Conservation (phyloP, 2,113 vertebrate genomes). For the Tichodroma muraria region DNA sequence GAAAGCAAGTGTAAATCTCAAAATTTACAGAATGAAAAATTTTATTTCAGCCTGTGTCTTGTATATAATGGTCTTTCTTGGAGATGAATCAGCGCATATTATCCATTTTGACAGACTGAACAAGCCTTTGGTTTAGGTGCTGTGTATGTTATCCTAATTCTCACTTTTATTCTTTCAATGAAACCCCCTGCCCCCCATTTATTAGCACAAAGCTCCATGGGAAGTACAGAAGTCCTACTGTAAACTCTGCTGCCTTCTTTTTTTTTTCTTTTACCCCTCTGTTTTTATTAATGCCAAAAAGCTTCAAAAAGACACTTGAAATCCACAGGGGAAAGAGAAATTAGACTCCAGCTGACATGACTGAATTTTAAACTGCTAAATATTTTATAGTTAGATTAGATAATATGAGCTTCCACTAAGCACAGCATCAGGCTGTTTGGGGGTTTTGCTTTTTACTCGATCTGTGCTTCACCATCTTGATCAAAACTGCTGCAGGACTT, state of each 20-base stretch:
- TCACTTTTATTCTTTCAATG: background rate
- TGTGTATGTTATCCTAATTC: background rate
- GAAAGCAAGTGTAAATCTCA: background rate
- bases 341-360: constrained; percentile 13
- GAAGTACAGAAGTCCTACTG: background rate
- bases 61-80: background rate
- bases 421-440: background rate
- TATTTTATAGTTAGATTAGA: background rate
- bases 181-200: background rate
- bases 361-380: constrained; percentile 29
- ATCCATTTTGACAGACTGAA: background rate
- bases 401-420: background rate
- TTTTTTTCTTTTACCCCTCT: background rate
- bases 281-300: background rate
- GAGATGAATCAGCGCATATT: background rate
- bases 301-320: background rate
- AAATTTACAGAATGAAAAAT: background rate
- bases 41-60: background rate
- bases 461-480: background rate
- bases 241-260: background rate
- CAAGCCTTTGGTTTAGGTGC: background rate
- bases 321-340: constrained; percentile 14
- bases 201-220: background rate
- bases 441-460: background rate
- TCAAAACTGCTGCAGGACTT: background rate